Evolutionary conservation across 2,797 vertebrate genomes (phyloP), one percentile per base, ranked within the genome.

Genomic region (Acomys russatus): DNA sequence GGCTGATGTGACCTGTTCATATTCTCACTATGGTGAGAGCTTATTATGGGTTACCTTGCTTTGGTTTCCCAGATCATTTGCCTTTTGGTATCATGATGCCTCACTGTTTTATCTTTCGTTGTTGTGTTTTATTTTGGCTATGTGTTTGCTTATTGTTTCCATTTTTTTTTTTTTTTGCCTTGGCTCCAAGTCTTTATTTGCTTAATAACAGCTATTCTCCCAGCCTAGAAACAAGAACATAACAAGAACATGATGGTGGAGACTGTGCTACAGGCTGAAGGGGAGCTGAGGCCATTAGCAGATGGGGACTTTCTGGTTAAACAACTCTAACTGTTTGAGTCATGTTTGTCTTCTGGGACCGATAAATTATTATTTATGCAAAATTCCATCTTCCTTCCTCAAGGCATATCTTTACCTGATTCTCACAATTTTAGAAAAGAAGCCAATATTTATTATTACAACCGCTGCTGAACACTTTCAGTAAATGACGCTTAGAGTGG

Each of bases 291-390:
- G 9, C 18, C 12, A 18, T 38, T 2, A 44, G 44, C 44, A 44
- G 9, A 23, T 59, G 28, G 23, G 49, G 12, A 9, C 59, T 63
- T 80, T 73, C 54, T 44, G 12, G 22, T 18, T 38, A 84, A 76
- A 59, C 25, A 63, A 64, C 6, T 74, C 44, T 76, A n/a, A 74
- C 64, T 80, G 33, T 82, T 78, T 18, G 38, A 92, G 35, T 51
- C 38, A 35, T 85, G 74, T 74, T 94, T 94, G 25, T 90, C 79
- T 84, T 93, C 20, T 30, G n/a, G 20, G 70, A 88, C 25, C 77
- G 77, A 86, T 92, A 44, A 88, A 88, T 49, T 82, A 71, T 35
- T 71, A 63, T 74, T 59, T 56, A 83, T 28, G 76, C 30, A 79
- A 76, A 92, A 94, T 80, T 51, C 51, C 18, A 91, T n/a, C 63